Base-by-base conservation (phyloP, 2,888 invertebrate genomes). In the Drosophila pseudotakahashii region DNA sequence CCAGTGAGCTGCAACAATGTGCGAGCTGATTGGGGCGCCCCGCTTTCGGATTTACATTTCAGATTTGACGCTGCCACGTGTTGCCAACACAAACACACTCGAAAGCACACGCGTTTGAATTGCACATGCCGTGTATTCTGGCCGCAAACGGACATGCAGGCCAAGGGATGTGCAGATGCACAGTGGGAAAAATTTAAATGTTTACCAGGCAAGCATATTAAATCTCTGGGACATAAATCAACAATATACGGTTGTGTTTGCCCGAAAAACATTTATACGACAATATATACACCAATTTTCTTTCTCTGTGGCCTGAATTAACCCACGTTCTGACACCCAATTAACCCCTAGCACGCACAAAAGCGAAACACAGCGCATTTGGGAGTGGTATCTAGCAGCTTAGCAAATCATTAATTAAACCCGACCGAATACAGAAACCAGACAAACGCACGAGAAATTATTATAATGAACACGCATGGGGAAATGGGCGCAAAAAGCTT, bases 331-430 rank as follows among this genome's bases (percentile, higher is more conserved):
- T 70, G 78, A 84, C 81, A 84, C 76, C 70, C 81, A 84, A 84
- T 84, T 81, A 77, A 72, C 73, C 73, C 73, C 51, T 58, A 59
- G 30, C 36, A 14, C 59, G 48, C 62, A 55, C 64, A 55, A 51
- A 37, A 11, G 26, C 36, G 63, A 42, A 51, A 67, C 64, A 55
- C 67, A 44, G n/a, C n/a, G 26, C 36, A 10, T 30, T 58, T 51
- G 39, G 58, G 58, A 51, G 52, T 39, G 52, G 58, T 26, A 41
- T 41, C 68, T 50, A 71, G 52, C 63, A 81, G 84, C 77, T 76
- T 77, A 68, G 76, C 79, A 73, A 81, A 81, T 81, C 85, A 82
- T 82, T 84, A 81, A 81, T 82, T 82, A 76, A 78, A 73, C 69
- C 75, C 73, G 72, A 53, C 69, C 68, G 34, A 70, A 48, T 63